Base-by-base conservation (phyloP, 1,140 invertebrate species). In the Nymphalis io region DNA sequence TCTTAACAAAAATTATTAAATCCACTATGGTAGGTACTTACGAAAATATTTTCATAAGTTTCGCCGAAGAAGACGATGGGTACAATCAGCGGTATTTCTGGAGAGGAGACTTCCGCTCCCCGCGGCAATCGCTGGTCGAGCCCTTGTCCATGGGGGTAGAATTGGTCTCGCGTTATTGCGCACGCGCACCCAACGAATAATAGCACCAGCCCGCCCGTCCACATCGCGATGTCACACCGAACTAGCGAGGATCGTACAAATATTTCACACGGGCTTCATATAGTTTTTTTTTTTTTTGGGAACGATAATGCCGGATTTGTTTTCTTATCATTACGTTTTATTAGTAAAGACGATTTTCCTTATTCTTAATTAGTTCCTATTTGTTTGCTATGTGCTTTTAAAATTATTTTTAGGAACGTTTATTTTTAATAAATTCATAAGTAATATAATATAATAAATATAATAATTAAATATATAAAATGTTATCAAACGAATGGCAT, bases 1-100 rank as follows among this genome's bases (percentile, higher is more conserved):
- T 4, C 6, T n/a, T 3, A 46, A 46, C 42, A 15, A n/a, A 42
- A 46, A n/a, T 46, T 18, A n/a, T 46, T 2, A 46, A 0, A 46
- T n/a, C 5, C 15, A n/a, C 6, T 20, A 51, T 20, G 2, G 46
- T 12, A 21, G 51, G 20, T 55, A 96, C 96, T 96, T 91, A 97
- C 96, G 89, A 93, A 97, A 81, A 97, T 92, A 38, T 93, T 93
- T 48, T 93, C 93, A 87, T 96, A 96, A 57, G 89, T 87, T 53
- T 94, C 94, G 75, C 95, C 94, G 86, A 94, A 97, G 85, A 96
- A 96, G 6, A 92, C 88, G 60, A 97, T 93, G 0, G 96, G 95
- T 23, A 93, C 92, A 72, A 86, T 91, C 0, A 94, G 75, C 0
- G 65, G 62, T 10, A 93, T 75, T 76, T 93, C 92, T 0, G 85